Percentiles rank a stretch among this genome's conserved stretches.
Evolutionary conservation across 2,797 vertebrate genomes (phyloP).

Genomic region (Gymnoscopelus microlampas): DNA sequence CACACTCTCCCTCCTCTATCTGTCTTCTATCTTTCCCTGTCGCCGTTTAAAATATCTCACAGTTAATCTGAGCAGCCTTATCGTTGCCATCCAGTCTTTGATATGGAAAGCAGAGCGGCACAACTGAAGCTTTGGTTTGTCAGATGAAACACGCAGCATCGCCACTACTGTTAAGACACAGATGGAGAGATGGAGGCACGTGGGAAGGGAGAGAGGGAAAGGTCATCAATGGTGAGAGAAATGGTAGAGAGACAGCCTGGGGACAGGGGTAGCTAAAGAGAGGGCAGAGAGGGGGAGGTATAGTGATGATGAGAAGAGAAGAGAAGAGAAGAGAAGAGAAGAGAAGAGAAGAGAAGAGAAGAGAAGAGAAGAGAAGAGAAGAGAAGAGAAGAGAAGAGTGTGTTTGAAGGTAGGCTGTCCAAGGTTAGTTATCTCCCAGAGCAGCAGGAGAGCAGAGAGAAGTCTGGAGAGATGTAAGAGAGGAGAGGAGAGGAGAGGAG

Average conservation of each 20-base stretch:
- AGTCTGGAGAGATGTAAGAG: neutral
- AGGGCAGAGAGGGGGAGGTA: neutral
- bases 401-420: slow-evolving; percentile 37
- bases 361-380: neutral
- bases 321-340: slow-evolving; percentile 7
- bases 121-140: slow-evolving; percentile 51
- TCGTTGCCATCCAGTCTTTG: slow-evolving; percentile 60
- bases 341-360: neutral
- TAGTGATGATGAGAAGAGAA: neutral
- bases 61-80: slow-evolving; percentile 52
- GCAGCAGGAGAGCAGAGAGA: slow-evolving; percentile 49
- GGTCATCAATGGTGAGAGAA: neutral
- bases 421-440: slow-evolving; percentile 58
- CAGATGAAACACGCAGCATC: slow-evolving; percentile 50
- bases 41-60: neutral
- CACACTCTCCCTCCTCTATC: slow-evolving; percentile 9
- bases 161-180: slow-evolving; percentile 43
- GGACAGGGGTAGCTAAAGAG: neutral
- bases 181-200: neutral
- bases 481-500: neutral
- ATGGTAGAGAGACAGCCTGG: neutral
- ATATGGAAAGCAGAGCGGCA: slow-evolving; percentile 61
- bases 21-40: neutral
- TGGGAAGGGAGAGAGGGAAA: neutral
- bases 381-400: slow-evolving; percentile 14